Evolutionary conservation across 2,888 invertebrate genomes (phyloP).

Genomic region (Dugesia japonica): DNA sequence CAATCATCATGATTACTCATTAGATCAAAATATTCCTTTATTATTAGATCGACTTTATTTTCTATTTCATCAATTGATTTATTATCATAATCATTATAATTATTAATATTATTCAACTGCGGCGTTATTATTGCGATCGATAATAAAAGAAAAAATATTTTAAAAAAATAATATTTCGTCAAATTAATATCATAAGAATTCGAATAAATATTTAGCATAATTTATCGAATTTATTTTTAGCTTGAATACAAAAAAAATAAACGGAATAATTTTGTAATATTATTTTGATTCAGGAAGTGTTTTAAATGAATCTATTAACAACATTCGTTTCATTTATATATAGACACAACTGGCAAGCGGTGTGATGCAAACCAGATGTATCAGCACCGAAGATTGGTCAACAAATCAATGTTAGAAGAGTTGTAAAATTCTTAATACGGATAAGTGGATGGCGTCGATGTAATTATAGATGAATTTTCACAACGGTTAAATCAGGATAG

Average conservation of each 20-base stretch:
- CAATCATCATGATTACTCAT: not conserved
- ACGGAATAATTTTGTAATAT: not conserved
- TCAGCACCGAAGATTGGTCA: slow-evolving; percentile 20
- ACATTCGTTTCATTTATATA: not conserved
- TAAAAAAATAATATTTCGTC: not conserved
- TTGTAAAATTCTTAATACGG: not conserved
- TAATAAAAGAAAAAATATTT: not conserved
- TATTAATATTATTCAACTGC: not conserved
- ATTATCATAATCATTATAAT: too few relatives aligned
- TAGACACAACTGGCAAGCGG: not conserved
- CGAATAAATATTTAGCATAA: not conserved
- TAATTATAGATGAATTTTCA: slow-evolving; percentile 9
- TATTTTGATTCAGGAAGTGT: slow-evolving; percentile 12
- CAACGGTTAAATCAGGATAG: not conserved
- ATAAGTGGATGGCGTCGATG: slow-evolving; percentile 14
- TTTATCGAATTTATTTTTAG: not conserved
- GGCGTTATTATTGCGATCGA: not conserved
- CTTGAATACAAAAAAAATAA: not conserved
- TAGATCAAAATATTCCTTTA: not conserved
- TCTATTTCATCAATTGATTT: not conserved
- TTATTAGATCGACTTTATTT: not conserved
- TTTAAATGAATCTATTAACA: not conserved
- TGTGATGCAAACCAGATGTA: slow-evolving; percentile 6
- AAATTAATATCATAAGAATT: not conserved
- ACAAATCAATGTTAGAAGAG: slow-evolving; percentile 11